phyloP scores from a whole-genome alignment of 2,113 vertebrate species.

The Odocoileus hemionus region DNA sequence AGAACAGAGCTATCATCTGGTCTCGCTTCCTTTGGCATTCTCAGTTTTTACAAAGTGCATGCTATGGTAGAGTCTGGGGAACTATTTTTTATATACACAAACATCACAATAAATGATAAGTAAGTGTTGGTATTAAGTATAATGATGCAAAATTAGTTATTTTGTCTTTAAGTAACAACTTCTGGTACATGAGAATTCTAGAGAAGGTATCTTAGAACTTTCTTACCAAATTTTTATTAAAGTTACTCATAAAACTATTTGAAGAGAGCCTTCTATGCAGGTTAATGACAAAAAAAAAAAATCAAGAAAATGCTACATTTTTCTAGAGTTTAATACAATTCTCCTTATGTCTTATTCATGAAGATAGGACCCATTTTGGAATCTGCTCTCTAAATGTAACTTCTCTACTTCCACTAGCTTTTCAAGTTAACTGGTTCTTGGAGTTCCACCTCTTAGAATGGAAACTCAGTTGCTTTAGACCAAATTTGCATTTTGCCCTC shows the following conservation, averaged over 20 bases:
- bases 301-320: not conserved
- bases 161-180: not conserved
- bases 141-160: not conserved
- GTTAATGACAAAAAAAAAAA: not conserved
- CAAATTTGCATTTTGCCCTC: constrained; percentile 21
- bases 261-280: not conserved
- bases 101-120: not conserved
- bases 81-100: not conserved
- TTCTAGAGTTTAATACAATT: not conserved
- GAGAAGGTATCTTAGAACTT: not conserved
- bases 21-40: not conserved
- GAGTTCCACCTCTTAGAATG: not conserved
- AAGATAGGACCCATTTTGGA: not conserved
- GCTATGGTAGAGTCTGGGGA: not conserved
- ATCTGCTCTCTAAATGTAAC: not conserved
- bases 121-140: not conserved
- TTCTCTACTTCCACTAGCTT: not conserved
- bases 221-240: not conserved
- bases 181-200: not conserved
- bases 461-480: not conserved
- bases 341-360: not conserved
- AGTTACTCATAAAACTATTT: constrained; percentile 22
- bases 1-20: not conserved
- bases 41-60: not conserved
- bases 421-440: not conserved